Percentiles rank a stretch among this genome's conserved stretches.
Conservation (phyloP, 2,888 invertebrate genomes). For the Strigamia transsilvanica region DNA sequence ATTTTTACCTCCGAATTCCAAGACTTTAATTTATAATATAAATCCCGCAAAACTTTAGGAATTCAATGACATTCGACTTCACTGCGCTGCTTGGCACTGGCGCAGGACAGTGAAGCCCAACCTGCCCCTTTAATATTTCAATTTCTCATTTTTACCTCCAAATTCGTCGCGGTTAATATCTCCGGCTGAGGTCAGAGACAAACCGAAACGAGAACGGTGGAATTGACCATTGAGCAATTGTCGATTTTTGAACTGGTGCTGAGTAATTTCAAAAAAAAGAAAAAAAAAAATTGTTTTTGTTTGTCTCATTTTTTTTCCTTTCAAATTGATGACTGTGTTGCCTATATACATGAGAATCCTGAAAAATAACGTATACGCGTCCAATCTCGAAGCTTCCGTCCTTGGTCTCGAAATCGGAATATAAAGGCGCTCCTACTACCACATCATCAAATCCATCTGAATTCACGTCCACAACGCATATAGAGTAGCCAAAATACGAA, state of each 20-base stretch:
- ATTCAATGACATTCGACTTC: no score
- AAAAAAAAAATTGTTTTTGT: neutral
- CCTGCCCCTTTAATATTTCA: no score
- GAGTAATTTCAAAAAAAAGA: conserved; percentile 59
- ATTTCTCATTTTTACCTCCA: conserved; percentile 70
- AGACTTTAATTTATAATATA: no score
- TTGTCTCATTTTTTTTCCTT: no score
- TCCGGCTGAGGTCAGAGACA: conserved; percentile 83
- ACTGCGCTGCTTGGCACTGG: no score
- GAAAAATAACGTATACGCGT: conserved; percentile 87
- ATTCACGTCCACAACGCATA: conserved; percentile 88
- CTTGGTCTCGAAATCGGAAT: conserved; percentile 76
- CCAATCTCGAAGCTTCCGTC: conserved; percentile 91
- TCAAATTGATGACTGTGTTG: no score
- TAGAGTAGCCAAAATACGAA: conserved; percentile 93
- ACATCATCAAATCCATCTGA: conserved; percentile 90
- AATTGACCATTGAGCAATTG: conserved; percentile 80
- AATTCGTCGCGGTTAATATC: conserved; percentile 94
- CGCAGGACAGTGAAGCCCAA: no score
- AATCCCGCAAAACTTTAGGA: no score
- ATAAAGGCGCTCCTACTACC: conserved; percentile 93
- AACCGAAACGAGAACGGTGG: conserved; percentile 87
- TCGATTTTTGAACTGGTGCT: conserved; percentile 67
- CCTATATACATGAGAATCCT: conserved; percentile 69
- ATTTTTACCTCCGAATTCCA: no score